A percentile compares a stretch with the other conserved stretches of the same genome.
Evolutionary conservation across 2,113 vertebrate species (phyloP).

Genomic region (Phycodurus eques): DNA sequence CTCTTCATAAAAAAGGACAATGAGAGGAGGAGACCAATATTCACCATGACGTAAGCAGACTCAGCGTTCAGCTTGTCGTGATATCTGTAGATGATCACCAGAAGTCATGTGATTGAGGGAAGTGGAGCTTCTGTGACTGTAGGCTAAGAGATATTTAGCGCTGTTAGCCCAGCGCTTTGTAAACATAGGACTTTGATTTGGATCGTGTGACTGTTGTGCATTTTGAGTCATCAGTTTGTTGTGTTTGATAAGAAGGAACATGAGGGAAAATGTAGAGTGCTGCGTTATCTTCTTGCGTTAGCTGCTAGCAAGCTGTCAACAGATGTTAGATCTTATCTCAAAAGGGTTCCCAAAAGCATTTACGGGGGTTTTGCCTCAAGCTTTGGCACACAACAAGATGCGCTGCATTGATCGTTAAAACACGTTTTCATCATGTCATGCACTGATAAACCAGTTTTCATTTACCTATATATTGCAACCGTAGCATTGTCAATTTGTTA

Average conservation of each 20-base stretch:
- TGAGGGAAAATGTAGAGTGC: neutral
- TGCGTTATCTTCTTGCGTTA: neutral
- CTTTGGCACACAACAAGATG: slow-evolving; percentile 27
- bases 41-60: neutral
- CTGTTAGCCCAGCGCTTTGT: neutral
- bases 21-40: neutral
- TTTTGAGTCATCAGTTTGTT: neutral
- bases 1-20: neutral
- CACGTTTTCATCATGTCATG: slow-evolving; percentile 16
- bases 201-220: neutral
- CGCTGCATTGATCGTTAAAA: slow-evolving; percentile 28
- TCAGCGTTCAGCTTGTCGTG: too few species aligned
- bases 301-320: neutral
- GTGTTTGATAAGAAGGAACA: neutral
- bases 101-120: neutral
- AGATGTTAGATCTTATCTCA: neutral
- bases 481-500: slow-evolving; percentile 9
- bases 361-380: slow-evolving; percentile 25
- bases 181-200: neutral
- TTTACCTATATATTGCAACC: slow-evolving; percentile 7
- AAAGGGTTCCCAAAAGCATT: neutral
- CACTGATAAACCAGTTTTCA: slow-evolving; percentile 46
- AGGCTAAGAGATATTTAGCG: neutral
- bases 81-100: neutral
- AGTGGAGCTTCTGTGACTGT: neutral